Evolutionary conservation across 1,140 invertebrate species (phyloP).

Genomic region (Eulimnadia texana): DNA sequence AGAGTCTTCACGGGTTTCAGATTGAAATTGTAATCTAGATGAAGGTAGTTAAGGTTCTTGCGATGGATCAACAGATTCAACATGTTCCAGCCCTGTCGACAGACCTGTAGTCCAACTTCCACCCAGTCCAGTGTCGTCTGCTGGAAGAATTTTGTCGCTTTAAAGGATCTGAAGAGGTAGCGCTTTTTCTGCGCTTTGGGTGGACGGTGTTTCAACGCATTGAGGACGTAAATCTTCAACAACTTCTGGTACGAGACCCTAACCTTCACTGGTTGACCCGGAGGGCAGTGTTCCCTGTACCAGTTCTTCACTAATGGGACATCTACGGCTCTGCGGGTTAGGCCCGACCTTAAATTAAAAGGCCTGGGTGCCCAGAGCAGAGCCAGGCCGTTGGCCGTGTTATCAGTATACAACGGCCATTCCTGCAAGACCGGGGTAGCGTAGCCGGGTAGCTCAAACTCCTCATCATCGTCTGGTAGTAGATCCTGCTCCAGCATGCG

Average conservation of each 20-base stretch:
- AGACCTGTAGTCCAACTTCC: conserved; percentile 77
- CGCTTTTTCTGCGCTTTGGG: conserved; percentile 98
- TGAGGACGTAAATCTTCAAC: conserved; percentile 94
- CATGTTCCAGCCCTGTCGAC: conserved; percentile 99
- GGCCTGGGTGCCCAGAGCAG: conserved; percentile 96
- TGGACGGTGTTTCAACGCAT: conserved; percentile 92
- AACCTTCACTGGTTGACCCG: conserved; percentile 97
- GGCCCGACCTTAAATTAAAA: conserved; percentile 85
- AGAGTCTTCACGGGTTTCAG: conserved; percentile 98
- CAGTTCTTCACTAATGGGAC: conserved; percentile 94
- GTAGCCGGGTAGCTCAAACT: conserved; percentile 79
- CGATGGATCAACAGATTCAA: conserved; percentile 96
- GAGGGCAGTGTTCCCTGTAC: conserved; percentile 96
- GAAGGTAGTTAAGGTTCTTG: conserved; percentile 98
- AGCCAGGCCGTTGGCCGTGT: conserved; percentile 97
- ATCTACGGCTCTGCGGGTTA: conserved; percentile 74
- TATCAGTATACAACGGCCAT: conserved; percentile 91
- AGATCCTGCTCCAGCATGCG: conserved; percentile 57
- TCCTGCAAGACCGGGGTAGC: conserved; percentile 87
- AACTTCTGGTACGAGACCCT: conserved; percentile 98
- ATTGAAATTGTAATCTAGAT: conserved; percentile 99
- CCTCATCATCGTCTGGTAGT: conserved; percentile 83
- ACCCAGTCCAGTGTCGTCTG: conserved; percentile 99
- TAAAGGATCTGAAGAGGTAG: conserved; percentile 76
- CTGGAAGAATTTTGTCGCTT: conserved; percentile 99